Conservation (phyloP, 92 coral and sea anemone species). For the Epizoanthus stellaris region DNA sequence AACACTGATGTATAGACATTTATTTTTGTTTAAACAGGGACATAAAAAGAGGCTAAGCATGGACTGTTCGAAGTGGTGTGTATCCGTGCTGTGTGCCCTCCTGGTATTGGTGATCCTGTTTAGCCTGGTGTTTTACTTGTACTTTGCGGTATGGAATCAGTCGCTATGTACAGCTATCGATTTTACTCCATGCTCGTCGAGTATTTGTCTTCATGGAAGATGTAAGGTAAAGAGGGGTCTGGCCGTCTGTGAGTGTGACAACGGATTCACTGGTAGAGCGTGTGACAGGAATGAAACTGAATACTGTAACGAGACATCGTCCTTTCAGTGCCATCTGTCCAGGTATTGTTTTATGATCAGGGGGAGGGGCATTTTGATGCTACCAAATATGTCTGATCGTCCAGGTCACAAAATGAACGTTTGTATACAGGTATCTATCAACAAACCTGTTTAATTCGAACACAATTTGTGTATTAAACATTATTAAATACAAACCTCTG, state of each 20-base stretch:
- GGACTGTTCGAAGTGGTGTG: slow-evolving; percentile 47
- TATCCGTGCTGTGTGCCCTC: slow-evolving; percentile 35
- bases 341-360: no score
- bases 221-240: slow-evolving; percentile 32
- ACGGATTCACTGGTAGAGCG: slow-evolving; percentile 34
- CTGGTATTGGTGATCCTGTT: slow-evolving; percentile 35
- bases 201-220: slow-evolving; percentile 40
- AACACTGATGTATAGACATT: not conserved
- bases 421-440: no score
- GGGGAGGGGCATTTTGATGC: no score
- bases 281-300: slow-evolving; percentile 35
- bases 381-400: no score
- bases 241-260: slow-evolving; percentile 40
- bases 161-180: slow-evolving; percentile 52
- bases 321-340: slow-evolving; percentile 41
- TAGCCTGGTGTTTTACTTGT: slow-evolving; percentile 42
- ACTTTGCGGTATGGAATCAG: slow-evolving; percentile 44
- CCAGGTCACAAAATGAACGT: no score
- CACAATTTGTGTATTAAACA: no score
- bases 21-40: slow-evolving; percentile 26
- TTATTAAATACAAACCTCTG: no score
- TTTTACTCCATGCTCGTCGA: slow-evolving; percentile 46
- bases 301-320: slow-evolving; percentile 32
- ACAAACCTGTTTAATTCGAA: no score
- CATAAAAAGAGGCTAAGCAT: slow-evolving; percentile 27